Base-by-base conservation (phyloP, 1,140 invertebrate species). In the Drosophila pruinosa region DNA sequence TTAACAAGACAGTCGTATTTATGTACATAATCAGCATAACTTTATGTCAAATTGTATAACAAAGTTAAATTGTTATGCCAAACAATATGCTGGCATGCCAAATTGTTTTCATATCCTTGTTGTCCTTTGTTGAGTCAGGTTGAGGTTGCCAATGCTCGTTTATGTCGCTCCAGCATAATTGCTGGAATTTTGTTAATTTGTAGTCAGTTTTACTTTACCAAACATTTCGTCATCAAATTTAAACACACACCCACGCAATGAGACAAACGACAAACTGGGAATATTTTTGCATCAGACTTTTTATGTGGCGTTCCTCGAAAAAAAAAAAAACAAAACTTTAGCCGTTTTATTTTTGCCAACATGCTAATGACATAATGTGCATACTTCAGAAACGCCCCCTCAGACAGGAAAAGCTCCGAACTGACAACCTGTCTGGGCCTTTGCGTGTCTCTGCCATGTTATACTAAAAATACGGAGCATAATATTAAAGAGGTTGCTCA, bases 331-430 rank as follows among this genome's bases (percentile, higher is more conserved):
- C 39, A 80, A 88, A 81, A 50, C 70, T 77, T 65, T 72, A 38
- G 65, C 58, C 78, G 70, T 67, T 85, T 81, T 86, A 62, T 75
- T 75, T 86, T 88, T 19, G 75, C 78, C 83, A 88, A 75, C 83
- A 88, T 88, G 82, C 82, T 88, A 88, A 88, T 88, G 82, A 88
- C 82, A 88, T 88, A 89, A 88, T 88, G 83, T 85, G 80, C 78
- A 82, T 89, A 88, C 83, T 88, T 88, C 78, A 88, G 53, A 76
- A 79, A 70, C 65, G 76, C 73, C 70, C 41, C 45, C 36, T 14
- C 68, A 22, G 12, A 54, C 39, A 47, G 65, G 36, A 52, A 63
- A 38, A 47, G 78, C 10, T 14, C 43, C n/a, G 21, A 47, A 62
- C 77, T 58, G 67, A 58, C 52, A 68, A 67, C 38, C 57, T 64